A percentile compares a stretch with the other conserved stretches of the same genome.
phyloP scores from a whole-genome alignment of 2,888 invertebrate species.

The Drosophila rubida region DNA sequence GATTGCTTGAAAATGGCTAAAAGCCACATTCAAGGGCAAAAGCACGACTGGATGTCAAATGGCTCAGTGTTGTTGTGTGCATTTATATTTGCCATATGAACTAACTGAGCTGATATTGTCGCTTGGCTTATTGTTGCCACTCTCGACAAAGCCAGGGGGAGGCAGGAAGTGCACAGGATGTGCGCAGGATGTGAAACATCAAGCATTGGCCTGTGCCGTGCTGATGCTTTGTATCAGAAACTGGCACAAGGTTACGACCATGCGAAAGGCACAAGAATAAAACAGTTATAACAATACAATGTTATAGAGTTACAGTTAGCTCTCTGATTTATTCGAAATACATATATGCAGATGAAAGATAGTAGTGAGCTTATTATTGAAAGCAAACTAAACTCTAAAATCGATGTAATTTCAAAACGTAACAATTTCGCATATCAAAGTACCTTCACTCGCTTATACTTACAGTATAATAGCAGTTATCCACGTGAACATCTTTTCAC shows the following conservation, averaged over 20 bases:
- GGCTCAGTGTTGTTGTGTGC: slow-evolving; percentile 35
- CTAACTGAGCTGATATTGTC: slow-evolving; percentile 16
- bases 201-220: too few relatives aligned
- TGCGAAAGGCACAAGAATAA: slow-evolving; percentile 11
- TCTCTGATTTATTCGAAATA: background rate
- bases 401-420: too few relatives aligned
- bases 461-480: background rate
- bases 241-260: slow-evolving; percentile 53
- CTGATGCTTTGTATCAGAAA: too few relatives aligned
- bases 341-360: background rate
- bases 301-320: background rate
- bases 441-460: background rate
- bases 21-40: slow-evolving; percentile 62
- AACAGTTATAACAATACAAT: background rate
- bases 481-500: background rate
- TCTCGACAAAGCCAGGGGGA: slow-evolving; percentile 26
- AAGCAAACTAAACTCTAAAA: too few relatives aligned
- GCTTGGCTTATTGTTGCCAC: slow-evolving; percentile 20
- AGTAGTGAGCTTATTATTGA: too few relatives aligned
- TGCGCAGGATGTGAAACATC: slow-evolving; percentile 37
- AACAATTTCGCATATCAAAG: background rate
- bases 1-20: slow-evolving; percentile 58
- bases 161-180: slow-evolving; percentile 50
- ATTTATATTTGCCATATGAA: slow-evolving; percentile 22
- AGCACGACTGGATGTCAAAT: slow-evolving; percentile 36